Conservation (phyloP, 2,113 vertebrate genomes). For the Proteles cristata region DNA sequence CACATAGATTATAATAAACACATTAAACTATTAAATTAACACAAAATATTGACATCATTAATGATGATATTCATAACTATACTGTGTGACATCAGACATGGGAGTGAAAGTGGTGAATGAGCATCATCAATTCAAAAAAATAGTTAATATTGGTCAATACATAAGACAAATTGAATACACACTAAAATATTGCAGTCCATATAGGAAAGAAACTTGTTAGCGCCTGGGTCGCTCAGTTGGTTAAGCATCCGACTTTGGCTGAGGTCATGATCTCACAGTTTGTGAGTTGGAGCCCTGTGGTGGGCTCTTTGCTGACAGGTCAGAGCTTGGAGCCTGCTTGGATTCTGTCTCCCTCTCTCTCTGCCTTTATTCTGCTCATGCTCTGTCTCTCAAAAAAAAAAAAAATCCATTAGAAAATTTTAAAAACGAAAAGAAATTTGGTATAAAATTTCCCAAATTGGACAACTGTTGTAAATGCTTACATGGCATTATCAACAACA, state of each 20-base stretch:
- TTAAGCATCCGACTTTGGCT: too few species aligned
- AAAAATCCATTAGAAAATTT: too few species aligned
- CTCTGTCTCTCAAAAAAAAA: too few species aligned
- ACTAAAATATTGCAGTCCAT: not conserved
- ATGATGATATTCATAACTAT: not conserved
- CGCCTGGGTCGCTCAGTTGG: too few species aligned
- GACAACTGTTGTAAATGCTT: not conserved
- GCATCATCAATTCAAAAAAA: not conserved
- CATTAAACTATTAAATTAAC: not conserved
- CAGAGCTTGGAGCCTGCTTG: too few species aligned
- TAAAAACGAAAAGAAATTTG: not conserved
- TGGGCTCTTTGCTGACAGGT: too few species aligned
- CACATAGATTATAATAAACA: not conserved
- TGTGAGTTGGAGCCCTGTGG: too few species aligned
- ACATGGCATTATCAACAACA: not conserved
- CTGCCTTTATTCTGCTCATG: too few species aligned
- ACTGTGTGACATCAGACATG: not conserved
- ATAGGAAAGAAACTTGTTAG: not conserved
- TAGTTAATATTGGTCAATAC: not conserved
- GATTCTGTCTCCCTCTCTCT: too few species aligned
- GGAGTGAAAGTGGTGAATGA: not conserved
- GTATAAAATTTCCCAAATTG: not conserved
- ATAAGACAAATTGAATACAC: not conserved
- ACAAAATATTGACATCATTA: not conserved
- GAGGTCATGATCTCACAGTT: too few species aligned